Percentiles rank a stretch among this genome's conserved stretches.
Evolutionary conservation across 2,888 invertebrate genomes (phyloP).

Genomic region (Aporophyla lueneburgensis): DNA sequence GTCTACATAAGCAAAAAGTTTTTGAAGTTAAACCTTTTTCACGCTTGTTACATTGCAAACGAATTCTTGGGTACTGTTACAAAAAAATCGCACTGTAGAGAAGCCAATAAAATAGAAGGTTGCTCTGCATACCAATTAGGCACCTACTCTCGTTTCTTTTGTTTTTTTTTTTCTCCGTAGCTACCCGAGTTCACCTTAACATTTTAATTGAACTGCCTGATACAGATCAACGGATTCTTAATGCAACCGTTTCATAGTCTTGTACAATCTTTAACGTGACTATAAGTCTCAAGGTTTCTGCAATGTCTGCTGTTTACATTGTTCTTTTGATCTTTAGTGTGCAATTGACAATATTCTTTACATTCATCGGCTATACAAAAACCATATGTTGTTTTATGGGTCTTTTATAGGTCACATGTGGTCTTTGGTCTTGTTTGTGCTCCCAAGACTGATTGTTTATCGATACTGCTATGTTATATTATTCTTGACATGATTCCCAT

Average conservation of each 20-base stretch:
- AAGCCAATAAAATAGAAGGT: conserved; percentile 28
- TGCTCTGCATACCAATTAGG: conserved; percentile 41
- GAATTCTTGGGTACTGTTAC: conserved; percentile 12
- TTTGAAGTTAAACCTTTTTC: neutral
- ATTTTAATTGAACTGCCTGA: conserved; percentile 58
- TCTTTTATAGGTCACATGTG: conserved; percentile 65
- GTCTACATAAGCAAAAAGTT: neutral
- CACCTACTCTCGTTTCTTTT: conserved; percentile 31
- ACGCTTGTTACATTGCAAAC: conserved; percentile 30
- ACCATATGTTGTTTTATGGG: conserved; percentile 55
- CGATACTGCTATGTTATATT: conserved; percentile 28
- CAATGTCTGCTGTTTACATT: conserved; percentile 50
- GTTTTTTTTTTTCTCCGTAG: conserved; percentile 41
- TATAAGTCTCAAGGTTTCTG: conserved; percentile 45
- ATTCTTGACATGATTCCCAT: conserved; percentile 31
- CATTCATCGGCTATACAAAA: conserved; percentile 36
- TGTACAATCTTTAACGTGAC: conserved; percentile 24
- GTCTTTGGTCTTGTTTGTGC: conserved; percentile 29
- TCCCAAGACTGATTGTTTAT: conserved; percentile 37
- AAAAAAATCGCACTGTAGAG: conserved; percentile 17
- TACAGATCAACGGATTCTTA: conserved; percentile 52
- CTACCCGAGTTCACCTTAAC: conserved; percentile 40
- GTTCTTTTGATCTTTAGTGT: conserved; percentile 53
- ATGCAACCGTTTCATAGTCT: conserved; percentile 44
- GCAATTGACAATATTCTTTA: conserved; percentile 47